Conservation (phyloP, 1,140 invertebrate species). For the Pentalonia nigronervosa region DNA sequence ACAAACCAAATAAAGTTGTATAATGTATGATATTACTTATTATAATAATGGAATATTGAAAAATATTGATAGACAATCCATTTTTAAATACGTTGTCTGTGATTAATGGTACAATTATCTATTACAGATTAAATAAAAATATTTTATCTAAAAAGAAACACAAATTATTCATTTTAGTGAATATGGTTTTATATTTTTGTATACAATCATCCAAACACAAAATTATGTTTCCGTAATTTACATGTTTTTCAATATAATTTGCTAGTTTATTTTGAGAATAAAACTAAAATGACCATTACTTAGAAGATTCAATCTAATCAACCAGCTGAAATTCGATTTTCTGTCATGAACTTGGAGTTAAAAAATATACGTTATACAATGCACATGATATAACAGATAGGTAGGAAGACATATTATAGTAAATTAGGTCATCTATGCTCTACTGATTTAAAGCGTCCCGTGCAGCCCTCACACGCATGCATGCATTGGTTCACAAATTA, state of each 20-base stretch:
- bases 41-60: no score
- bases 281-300: background rate
- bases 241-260: background rate
- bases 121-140: background rate
- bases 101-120: no score
- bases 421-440: conserved; percentile 12
- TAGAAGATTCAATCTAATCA: background rate
- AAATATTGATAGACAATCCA: no score
- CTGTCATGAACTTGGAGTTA: background rate
- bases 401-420: background rate
- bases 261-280: background rate
- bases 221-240: background rate
- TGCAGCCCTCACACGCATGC: background rate
- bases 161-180: no score
- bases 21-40: background rate
- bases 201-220: no score
- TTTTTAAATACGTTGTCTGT: no score
- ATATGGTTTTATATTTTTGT: no score
- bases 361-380: background rate
- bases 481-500: background rate
- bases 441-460: background rate
- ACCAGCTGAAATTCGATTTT: background rate
- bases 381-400: background rate
- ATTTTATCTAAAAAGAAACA: background rate
- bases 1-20: background rate